Conservation (phyloP, 2,113 vertebrate species). For the Poeciliopsis turrubarensis region DNA sequence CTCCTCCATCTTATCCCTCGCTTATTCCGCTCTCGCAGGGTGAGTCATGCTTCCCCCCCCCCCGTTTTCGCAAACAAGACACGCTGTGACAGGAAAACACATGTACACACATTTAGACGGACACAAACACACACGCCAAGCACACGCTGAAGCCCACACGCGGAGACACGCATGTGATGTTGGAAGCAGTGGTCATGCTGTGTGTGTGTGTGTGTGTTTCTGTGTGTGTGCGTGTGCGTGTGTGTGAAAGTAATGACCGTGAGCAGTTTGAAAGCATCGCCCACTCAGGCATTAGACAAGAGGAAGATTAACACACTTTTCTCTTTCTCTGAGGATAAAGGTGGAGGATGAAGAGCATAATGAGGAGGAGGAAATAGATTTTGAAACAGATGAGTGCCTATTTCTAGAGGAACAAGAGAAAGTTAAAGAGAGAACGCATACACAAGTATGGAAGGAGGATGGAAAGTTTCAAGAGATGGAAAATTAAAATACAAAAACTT, state of each 20-base stretch:
- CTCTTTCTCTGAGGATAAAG: constrained; percentile 45
- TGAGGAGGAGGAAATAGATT: constrained; percentile 22
- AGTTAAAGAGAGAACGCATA: background rate
- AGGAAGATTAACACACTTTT: constrained; percentile 53
- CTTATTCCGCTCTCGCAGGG: constrained; percentile 32
- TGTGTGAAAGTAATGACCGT: constrained; percentile 51
- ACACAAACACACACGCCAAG: constrained; percentile 1
- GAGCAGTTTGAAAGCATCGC: constrained; percentile 61
- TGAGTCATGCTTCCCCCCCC: constrained; percentile 57
- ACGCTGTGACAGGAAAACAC: constrained; percentile 37
- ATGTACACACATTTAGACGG: constrained; percentile 16
- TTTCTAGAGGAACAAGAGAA: background rate
- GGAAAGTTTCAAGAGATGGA: constrained; percentile 1
- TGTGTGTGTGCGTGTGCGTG: constrained; percentile 31
- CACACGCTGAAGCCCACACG: constrained; percentile 28
- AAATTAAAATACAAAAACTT: background rate
- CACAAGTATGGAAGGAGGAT: background rate
- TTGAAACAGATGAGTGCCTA: constrained; percentile 4
- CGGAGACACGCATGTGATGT: constrained; percentile 19
- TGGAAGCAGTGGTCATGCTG: constrained; percentile 36
- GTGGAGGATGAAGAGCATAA: constrained; percentile 46
- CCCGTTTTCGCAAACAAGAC: constrained; percentile 14
- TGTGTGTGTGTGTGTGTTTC: constrained; percentile 24
- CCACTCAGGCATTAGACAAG: constrained; percentile 69
- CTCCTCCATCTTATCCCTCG: constrained; percentile 58